Evolutionary conservation across 2,113 vertebrate genomes (phyloP), one percentile per base, ranked within the genome.

Genomic region (Platichthys flesus): DNA sequence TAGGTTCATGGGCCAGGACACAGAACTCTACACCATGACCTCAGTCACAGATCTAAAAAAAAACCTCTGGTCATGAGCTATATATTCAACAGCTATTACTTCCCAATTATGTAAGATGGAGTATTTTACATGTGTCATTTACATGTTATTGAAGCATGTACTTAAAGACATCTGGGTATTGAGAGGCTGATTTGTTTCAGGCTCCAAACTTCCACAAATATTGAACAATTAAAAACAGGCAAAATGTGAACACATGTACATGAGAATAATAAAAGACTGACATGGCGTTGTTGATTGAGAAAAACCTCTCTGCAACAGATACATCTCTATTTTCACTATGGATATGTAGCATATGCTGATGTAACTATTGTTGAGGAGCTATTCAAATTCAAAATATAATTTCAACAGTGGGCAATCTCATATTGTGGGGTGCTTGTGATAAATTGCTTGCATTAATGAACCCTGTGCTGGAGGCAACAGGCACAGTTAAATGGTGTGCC

Each of bases 361-460:
- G 40, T 85, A 57, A 62, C 70, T 76, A 31, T 55, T 61, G 56
- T 45, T 65, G 68, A 72, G 59, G 76, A 47, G 68, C 76, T 61
- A 61, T 85, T 81, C 15, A 67, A 71, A 76, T 83, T 71, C 2
- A 71, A 79, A 73, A 67, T 69, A 14, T 67, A 69, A 76, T 83
- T 79, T 85, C 58, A 74, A 54, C 73, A 85, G 76, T 47, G 71
- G 54, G 80, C 72, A 74, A 45, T 71, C 76, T 58, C 62, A 76
- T 74, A 82, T 68, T 67, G 55, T 67, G 24, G 35, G 12, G 23
- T 54, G 13, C 20, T 52, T 52, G 61, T 85, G 82, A 80, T 76
- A 78, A 85, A 88, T 82, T 77, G 81, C 49, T 64, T 18, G 31
- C 58, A 79, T 83, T 85, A 85, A 86, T 89, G 79, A 85, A 28